A percentile compares a stretch with the other conserved stretches of the same genome.
Conservation (phyloP, 2,888 invertebrate species). For the Trypoxylon attenuatum region DNA sequence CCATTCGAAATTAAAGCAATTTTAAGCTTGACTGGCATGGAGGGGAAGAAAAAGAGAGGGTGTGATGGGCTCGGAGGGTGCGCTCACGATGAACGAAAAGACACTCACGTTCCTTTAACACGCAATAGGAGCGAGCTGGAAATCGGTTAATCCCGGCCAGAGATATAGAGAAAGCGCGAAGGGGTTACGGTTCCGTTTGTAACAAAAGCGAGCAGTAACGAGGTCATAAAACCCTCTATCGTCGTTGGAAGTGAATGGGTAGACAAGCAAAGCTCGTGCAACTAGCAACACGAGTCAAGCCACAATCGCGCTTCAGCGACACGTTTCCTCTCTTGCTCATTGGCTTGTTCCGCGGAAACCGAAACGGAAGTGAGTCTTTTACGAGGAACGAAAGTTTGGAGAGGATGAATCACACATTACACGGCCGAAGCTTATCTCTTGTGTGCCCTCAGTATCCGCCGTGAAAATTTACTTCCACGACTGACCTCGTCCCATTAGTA, state of each 20-base stretch:
- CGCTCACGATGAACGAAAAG: too few species aligned
- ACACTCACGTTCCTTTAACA: too few species aligned
- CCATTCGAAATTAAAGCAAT: too few species aligned
- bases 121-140: background rate
- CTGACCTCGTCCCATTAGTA: conserved; percentile 68
- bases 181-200: background rate
- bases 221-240: conserved; percentile 22
- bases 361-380: background rate
- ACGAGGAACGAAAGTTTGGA: conserved; percentile 10
- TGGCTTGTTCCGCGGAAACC: background rate
- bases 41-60: too few species aligned
- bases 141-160: conserved; percentile 24
- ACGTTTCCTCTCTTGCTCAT: conserved; percentile 3
- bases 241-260: background rate
- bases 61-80: too few species aligned
- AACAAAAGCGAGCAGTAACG: conserved; percentile 3
- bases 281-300: background rate
- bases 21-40: too few species aligned
- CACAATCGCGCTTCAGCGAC: background rate
- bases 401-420: conserved; percentile 54
- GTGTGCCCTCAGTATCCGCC: conserved; percentile 60
- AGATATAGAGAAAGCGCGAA: conserved; percentile 3
- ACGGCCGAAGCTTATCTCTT: conserved; percentile 60
- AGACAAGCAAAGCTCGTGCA: background rate
- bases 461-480: conserved; percentile 67